Evolutionary conservation across 2,888 invertebrate species (phyloP).

Genomic region (Coelinius sp.): DNA sequence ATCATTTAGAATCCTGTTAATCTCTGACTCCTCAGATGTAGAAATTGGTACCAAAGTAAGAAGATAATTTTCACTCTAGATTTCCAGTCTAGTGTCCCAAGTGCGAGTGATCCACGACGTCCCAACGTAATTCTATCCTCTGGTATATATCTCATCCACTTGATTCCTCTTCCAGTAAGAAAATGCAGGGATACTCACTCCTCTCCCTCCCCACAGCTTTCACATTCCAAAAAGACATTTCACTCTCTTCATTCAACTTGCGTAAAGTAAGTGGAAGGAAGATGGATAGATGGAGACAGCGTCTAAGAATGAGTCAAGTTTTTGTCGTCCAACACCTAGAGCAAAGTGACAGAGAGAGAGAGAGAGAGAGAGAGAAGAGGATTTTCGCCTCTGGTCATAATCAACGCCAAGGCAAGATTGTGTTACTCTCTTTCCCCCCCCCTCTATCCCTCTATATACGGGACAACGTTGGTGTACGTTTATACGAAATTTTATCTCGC

Average conservation of each 20-base stretch:
- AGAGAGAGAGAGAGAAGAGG: neutral
- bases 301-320: neutral
- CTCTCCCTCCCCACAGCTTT: neutral
- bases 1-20: neutral
- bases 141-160: conserved; percentile 26
- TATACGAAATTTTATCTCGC: neutral
- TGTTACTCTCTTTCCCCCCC: conserved; percentile 49
- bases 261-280: neutral
- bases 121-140: conserved; percentile 39
- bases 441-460: neutral
- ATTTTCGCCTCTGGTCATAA: conserved; percentile 55
- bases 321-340: neutral
- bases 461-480: conserved; percentile 1
- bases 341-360: neutral
- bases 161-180: conserved; percentile 9
- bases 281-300: neutral
- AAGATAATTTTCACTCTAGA: conserved; percentile 42
- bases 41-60: conserved; percentile 27
- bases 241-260: conserved; percentile 2
- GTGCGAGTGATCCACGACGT: conserved; percentile 41
- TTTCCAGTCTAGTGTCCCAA: conserved; percentile 34
- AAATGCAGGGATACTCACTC: neutral
- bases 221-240: conserved; percentile 8
- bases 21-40: neutral
- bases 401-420: conserved; percentile 57